Base-by-base conservation (phyloP, 2,797 vertebrate genomes). In the Sphenodon punctatus region DNA sequence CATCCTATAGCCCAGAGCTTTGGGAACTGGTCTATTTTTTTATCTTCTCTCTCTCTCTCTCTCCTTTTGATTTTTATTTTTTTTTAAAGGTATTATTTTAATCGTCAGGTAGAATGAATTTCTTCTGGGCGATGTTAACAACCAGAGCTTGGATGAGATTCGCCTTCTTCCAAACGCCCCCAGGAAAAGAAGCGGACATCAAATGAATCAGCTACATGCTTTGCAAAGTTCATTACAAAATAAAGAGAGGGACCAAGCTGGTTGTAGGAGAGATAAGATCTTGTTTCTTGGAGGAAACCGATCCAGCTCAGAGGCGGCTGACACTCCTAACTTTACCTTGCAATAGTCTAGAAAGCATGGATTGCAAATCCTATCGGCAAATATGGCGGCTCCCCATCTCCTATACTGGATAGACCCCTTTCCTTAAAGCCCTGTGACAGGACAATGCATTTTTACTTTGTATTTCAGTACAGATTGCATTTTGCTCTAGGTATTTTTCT, bases 281-380 rank as follows among this genome's bases (percentile, higher is more conserved):
- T 20, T 16, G 68, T 43, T 19, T 5, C 30, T 74, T 61, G 8
- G 12, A 7, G 73, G 22, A 10, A 22, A 27, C 25, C 2, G n/a
- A n/a, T n/a, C n/a, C n/a, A n/a, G n/a, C n/a, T n/a, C n/a, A n/a
- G n/a, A n/a, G n/a, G n/a, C n/a, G n/a, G n/a, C n/a, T n/a, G n/a
- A n/a, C n/a, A n/a, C n/a, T n/a, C n/a, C n/a, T n/a, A n/a, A 2
- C 27, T 1, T 38, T 25, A 7, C 16, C 41, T 14, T 72, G 46
- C 25, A 12, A 1, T 17, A 10, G 43, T 16, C 38, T 4, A 14
- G 32, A 7, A 25, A 4, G 11, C 5, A 27, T 75, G 82, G 82
- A 7, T 75, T 49, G 9, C 32, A 43, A 73, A 83, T 46, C 70
- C 49, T 78, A 20, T 55, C 53, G 58, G 61, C 60, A 48, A 88